Evolutionary conservation across 2,113 vertebrate genomes (phyloP), one percentile per base, ranked within the genome.

Genomic region (Pituophis catenifer): DNA sequence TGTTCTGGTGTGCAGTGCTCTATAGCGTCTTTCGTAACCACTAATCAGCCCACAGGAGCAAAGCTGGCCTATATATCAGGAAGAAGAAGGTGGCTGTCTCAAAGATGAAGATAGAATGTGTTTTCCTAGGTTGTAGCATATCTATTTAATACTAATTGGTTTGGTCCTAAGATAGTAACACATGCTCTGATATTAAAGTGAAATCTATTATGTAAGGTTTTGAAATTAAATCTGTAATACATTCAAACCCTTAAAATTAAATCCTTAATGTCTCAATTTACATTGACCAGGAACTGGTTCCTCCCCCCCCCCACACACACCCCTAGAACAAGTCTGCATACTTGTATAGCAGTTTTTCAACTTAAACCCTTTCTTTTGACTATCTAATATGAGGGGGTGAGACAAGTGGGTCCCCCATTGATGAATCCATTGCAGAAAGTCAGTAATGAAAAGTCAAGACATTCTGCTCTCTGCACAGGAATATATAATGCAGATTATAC

Each of bases 401-500:
- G 91, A 44, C 87, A 89, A 33, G 33, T 44, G 75, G 92, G 92
- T 90, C 94, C 58, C 87, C 58, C 33, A 58, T 54, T 38, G 88
- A 38, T 92, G 89, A 94, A 92, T 92, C 94, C 13, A 33, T 75
- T 24, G 26, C 29, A 65, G 87, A 70, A 21, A 54, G 24, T 24
- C 26, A 38, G 44, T 44, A 9, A 24, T 81, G 58, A 62, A 91
- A 89, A 65, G 12, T 26, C 53, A 88, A 58, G 29, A 90, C 15
- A 44, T 89, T 75, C 8, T 89, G 21, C 44, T 92, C 24, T 38
- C 19, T n/a, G 44, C 3, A 29, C 53, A 50, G 44, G 52, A 44
- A 91, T 88, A 85, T 44, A 11, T 54, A 38, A 29, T 52, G 88
- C 86, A 75, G 87, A 91, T 93, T 86, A 94, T 87, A 58, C 44